Conservation (phyloP, 2,113 vertebrate genomes). For the Nerophis ophidion region DNA sequence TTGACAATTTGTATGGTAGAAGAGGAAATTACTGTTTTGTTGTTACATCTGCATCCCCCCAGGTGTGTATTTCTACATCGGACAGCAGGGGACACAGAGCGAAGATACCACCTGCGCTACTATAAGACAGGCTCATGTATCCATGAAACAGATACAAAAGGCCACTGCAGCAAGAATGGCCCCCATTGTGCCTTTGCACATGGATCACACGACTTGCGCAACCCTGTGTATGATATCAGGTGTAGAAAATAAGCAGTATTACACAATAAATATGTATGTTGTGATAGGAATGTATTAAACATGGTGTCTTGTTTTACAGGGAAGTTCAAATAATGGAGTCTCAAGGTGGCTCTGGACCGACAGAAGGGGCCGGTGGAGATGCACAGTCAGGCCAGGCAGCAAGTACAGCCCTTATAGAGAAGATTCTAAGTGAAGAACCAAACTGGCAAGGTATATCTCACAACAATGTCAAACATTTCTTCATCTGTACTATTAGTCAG, state of each 20-base stretch:
- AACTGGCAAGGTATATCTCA: constrained; percentile 87
- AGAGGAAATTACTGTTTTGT: no score
- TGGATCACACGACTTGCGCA: constrained; percentile 93
- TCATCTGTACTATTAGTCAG: background rate
- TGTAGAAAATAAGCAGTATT: constrained; percentile 34
- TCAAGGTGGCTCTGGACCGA: constrained; percentile 80
- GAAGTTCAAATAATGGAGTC: constrained; percentile 94
- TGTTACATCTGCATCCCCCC: background rate
- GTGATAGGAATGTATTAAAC: background rate
- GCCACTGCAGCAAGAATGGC: constrained; percentile 95
- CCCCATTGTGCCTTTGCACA: constrained; percentile 96
- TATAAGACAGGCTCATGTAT: constrained; percentile 98
- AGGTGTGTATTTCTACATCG: constrained; percentile 94
- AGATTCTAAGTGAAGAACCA: constrained; percentile 90
- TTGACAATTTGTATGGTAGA: no score
- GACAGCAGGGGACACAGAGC: constrained; percentile 94
- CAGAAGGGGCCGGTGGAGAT: constrained; percentile 82
- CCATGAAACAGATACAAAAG: constrained; percentile 94
- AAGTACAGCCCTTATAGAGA: constrained; percentile 95
- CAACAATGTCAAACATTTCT: background rate
- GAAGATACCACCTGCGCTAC: constrained; percentile 93
- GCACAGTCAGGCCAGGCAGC: constrained; percentile 90
- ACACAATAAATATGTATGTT: background rate
- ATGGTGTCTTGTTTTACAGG: constrained; percentile 59
- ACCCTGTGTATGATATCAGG: constrained; percentile 94